These are phyloP conservation scores for Parascotia fuliginaria DNA, from an alignment of 2,888 invertebrate genomes.

Conservation along the genomic window DNA sequence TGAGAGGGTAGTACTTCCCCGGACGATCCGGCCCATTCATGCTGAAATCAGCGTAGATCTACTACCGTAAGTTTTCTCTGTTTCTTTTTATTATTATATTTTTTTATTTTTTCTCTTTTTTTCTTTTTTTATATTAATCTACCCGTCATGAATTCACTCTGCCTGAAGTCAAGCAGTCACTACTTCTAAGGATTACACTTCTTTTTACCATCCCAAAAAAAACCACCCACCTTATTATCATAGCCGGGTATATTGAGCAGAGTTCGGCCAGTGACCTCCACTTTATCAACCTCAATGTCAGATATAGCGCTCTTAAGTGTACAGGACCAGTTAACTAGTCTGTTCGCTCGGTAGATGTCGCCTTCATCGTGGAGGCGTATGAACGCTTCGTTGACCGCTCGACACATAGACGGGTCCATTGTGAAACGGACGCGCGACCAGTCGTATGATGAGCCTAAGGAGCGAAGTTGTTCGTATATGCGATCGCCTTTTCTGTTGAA, in stretches of 20 bases:
- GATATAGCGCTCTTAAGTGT: constrained; percentile 98
- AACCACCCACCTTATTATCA: constrained; percentile 85
- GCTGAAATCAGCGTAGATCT: no score
- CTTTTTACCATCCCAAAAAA: not conserved
- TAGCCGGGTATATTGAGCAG: constrained; percentile 96
- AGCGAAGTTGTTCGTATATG: constrained; percentile 93
- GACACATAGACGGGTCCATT: constrained; percentile 95
- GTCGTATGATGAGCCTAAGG: constrained; percentile 96
- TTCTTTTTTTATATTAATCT: no score
- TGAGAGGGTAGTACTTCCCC: no score
- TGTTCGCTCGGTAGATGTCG: constrained; percentile 96
- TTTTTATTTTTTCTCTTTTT: not conserved
- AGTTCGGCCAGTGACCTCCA: constrained; percentile 94
- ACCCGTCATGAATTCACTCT: no score
- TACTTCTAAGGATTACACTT: no score
- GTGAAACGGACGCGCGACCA: constrained; percentile 98
- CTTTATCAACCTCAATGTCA: constrained; percentile 99
- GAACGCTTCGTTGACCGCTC: constrained; percentile 97
- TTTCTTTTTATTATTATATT: no score
- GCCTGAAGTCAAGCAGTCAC: no score
- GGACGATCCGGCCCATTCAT: no score
- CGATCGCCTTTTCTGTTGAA: constrained; percentile 88
- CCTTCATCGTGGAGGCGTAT: constrained; percentile 94
- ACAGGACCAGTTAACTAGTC: constrained; percentile 99
- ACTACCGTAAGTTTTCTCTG: no score